Evolutionary conservation across 1,140 invertebrate genomes (phyloP).

Genomic region (Brachionus rotundiformis): DNA sequence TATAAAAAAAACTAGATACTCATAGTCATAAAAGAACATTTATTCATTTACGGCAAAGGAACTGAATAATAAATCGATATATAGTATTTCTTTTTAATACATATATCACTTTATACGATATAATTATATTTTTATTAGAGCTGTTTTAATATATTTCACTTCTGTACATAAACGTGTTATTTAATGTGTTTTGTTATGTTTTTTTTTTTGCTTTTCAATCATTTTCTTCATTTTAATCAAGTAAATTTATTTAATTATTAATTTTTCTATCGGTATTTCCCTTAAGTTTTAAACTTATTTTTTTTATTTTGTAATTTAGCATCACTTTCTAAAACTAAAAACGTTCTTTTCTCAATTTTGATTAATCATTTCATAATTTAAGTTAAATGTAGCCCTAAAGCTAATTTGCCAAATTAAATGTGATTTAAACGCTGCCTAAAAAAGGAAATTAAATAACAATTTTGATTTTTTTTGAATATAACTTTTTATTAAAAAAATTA

Average conservation of each 20-base stretch:
- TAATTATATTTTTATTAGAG: neutral
- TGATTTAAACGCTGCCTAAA: neutral
- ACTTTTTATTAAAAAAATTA: no score
- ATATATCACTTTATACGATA: neutral
- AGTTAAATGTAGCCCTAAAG: neutral
- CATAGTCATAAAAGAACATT: neutral
- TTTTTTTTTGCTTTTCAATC: neutral
- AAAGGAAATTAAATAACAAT: neutral
- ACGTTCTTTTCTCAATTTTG: neutral
- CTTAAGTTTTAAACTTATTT: neutral
- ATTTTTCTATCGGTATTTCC: neutral
- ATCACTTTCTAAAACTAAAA: neutral
- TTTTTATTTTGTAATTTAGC: neutral
- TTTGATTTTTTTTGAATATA: neutral
- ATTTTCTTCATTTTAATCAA: neutral
- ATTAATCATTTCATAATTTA: neutral
- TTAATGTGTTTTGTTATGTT: neutral
- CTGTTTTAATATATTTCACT: neutral
- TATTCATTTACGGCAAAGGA: neutral
- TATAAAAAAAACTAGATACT: neutral
- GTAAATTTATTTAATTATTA: neutral
- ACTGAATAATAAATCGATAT: slow-evolving; percentile 10
- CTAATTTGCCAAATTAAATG: neutral
- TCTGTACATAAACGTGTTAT: neutral
- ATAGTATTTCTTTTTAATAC: neutral